A percentile compares a stretch with the other conserved stretches of the same genome.
These are phyloP conservation scores for Lordiphosa andalusiaca DNA, from an alignment of 2,888 invertebrate species.

Conservation along the genomic window DNA sequence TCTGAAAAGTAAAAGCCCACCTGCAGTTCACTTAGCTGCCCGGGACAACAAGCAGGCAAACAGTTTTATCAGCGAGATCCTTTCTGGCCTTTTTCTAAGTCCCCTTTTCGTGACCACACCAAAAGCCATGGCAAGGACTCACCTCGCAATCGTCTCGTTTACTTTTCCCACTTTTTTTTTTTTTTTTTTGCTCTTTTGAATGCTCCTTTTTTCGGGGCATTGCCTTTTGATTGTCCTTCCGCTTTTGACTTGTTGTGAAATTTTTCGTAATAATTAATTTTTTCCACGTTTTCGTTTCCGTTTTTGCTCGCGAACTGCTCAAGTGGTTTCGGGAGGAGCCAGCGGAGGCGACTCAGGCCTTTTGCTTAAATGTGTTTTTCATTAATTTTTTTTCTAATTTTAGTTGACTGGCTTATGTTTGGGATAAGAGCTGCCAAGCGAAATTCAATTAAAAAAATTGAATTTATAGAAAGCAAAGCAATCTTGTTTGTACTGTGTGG, in stretches of 20 bases:
- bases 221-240: constrained; percentile 66
- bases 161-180: constrained; percentile 15
- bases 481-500: too few relatives aligned
- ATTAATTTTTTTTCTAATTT: constrained; percentile 64
- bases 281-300: constrained; percentile 38
- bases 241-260: constrained; percentile 65
- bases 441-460: constrained; percentile 65
- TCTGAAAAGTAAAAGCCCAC: too few relatives aligned
- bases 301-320: constrained; percentile 37
- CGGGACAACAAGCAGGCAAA: constrained; percentile 45
- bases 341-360: constrained; percentile 26
- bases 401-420: constrained; percentile 52
- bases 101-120: constrained; percentile 55
- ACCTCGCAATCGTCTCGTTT: constrained; percentile 44
- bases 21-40: too few relatives aligned
- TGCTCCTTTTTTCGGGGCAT: constrained; percentile 36
- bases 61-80: constrained; percentile 41
- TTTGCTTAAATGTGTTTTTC: constrained; percentile 46
- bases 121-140: constrained; percentile 56
- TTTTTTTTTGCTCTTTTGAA: constrained; percentile 9
- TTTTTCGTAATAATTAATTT: constrained; percentile 70
- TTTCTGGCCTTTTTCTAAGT: constrained; percentile 23
- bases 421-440: constrained; percentile 31
- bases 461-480: constrained; percentile 16
- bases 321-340: constrained; percentile 57